Conservation (phyloP, 2,888 invertebrate species). For the Diaperis boleti region DNA sequence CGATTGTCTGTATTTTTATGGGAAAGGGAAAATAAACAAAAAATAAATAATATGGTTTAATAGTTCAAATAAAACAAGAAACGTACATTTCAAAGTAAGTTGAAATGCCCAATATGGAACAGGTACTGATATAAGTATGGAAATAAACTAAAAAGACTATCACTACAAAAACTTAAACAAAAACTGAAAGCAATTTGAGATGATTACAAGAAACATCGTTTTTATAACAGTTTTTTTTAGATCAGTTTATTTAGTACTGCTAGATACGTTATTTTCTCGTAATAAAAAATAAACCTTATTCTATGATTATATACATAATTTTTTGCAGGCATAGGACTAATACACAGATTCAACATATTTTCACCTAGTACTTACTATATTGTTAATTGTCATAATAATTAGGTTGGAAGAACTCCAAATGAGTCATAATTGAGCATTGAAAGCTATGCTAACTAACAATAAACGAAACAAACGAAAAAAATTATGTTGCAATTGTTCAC, state of each 20-base stretch:
- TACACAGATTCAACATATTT: constrained; percentile 27
- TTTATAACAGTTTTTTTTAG: constrained; percentile 19
- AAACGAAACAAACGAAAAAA: not conserved
- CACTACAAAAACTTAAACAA: constrained; percentile 32
- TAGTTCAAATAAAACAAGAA: constrained; percentile 40
- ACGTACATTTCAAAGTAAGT: constrained; percentile 25
- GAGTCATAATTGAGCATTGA: not conserved
- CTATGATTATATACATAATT: constrained; percentile 51
- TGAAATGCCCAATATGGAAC: constrained; percentile 28
- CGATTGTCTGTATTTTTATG: constrained; percentile 45
- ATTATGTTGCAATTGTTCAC: not conserved
- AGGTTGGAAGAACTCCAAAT: not conserved
- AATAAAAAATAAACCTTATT: constrained; percentile 49
- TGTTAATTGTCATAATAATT: not conserved
- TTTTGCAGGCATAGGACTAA: constrained; percentile 36
- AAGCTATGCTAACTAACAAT: constrained; percentile 1
- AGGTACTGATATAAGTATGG: constrained; percentile 35
- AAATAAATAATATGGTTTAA: constrained; percentile 22
- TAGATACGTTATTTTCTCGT: constrained; percentile 43
- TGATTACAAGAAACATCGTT: no score
- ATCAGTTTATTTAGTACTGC: constrained; percentile 35
- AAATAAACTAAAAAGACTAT: constrained; percentile 10
- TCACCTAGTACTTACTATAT: constrained; percentile 18
- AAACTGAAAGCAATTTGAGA: constrained; percentile 9
- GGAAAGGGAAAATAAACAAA: constrained; percentile 27